phyloP scores from a whole-genome alignment of 2,797 vertebrate genomes.

The Triplophysa yarkandensis region DNA sequence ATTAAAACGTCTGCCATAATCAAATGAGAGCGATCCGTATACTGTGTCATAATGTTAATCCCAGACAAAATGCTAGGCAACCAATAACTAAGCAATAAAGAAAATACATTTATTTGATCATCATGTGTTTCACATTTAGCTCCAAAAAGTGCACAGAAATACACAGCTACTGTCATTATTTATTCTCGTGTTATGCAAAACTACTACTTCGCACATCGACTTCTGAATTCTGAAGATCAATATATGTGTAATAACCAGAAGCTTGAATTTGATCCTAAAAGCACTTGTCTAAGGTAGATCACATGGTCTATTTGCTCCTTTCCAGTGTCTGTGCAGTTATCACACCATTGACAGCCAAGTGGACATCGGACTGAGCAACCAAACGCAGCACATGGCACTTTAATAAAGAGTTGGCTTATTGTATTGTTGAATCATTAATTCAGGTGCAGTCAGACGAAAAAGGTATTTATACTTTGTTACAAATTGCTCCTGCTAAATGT shows the following conservation, averaged over 20 bases:
- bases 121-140: background rate
- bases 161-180: too few species aligned
- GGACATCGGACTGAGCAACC: background rate
- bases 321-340: background rate
- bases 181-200: too few species aligned
- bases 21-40: constrained; percentile 9
- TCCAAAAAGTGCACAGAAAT: too few species aligned
- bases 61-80: constrained; percentile 33
- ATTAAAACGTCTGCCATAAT: constrained; percentile 53
- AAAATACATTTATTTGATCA: background rate
- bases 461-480: too few species aligned
- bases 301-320: constrained; percentile 16
- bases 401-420: constrained; percentile 1
- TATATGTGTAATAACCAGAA: constrained; percentile 10
- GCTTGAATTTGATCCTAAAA: background rate
- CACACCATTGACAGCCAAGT: background rate
- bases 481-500: background rate
- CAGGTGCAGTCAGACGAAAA: background rate
- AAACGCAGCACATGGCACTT: background rate
- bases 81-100: constrained; percentile 11
- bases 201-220: too few species aligned
- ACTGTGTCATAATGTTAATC: constrained; percentile 28
- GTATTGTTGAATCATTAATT: background rate
- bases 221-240: constrained; percentile 5
- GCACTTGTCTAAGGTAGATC: constrained; percentile 58